Evolutionary conservation across 2,797 vertebrate genomes (phyloP), one percentile per base, ranked within the genome.

Genomic region (Channallabes apus): DNA sequence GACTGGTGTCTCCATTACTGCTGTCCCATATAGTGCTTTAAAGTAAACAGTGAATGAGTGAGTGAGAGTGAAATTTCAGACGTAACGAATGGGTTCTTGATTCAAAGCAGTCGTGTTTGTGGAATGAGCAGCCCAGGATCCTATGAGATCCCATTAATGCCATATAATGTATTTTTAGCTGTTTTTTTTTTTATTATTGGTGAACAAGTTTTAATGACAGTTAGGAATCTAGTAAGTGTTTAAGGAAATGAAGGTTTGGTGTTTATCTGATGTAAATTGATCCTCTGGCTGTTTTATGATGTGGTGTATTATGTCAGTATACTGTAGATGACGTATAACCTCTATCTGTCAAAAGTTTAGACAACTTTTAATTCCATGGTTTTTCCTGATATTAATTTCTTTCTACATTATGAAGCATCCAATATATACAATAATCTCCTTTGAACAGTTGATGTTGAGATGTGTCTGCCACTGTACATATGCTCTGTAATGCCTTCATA

Each of bases 281-380:
- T 77, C 51, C 17, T 65, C 35, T 64, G 54, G 17, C n/a, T 75
- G 61, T 75, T 85, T 79, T 35, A 72, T 72, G 80, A 64, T 46
- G 6, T 18, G 2, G 7, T 38, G 59, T n/a, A 80, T 67, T 71
- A 61, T 29, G 76, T 77, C 51, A 81, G 78, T 84, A 35, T 35
- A 32, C 32, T 1, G 87, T 86, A 88, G 89, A 58, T 22, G 22
- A 90, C 75, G 46, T 51, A 51, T 51, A 51, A 51, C 46, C 2
- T 12, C 46, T 12, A 51, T 46, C 46, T 2, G 46, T 9, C 46
- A 51, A 51, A 51, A 12, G 46, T 51, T 51, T 51, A 12, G 46
- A 51, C 11, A 12, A 51, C 11, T 51, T 51, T 12, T 51, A 51
- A 12, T 51, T 12, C 46, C 46, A 51, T 12, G 11, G 11, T 12